Percentiles rank a stretch among this genome's conserved stretches.
Evolutionary conservation across 2,797 vertebrate species (phyloP).

Genomic region (Prunella strophiata): DNA sequence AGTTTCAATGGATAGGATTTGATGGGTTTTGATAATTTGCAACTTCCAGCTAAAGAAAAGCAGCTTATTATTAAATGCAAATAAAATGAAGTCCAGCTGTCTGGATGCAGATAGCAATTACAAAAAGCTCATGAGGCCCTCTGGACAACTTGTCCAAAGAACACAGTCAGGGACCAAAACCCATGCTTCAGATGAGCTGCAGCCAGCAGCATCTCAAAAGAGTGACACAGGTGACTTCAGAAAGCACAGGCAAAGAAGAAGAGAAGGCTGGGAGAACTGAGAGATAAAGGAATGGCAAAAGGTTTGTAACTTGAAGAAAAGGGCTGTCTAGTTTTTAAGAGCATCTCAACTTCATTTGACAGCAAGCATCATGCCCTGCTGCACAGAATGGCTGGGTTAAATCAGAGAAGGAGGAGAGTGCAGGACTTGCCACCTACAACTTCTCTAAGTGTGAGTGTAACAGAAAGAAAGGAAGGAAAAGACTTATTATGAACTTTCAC

Average conservation of each 20-base stretch:
- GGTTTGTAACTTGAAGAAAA: not conserved
- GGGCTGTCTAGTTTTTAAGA: not conserved
- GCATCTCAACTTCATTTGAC: not conserved
- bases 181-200: constrained; percentile 24
- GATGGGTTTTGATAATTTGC: constrained; percentile 76
- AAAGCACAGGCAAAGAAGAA: constrained; percentile 1
- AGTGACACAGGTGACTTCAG: constrained; percentile 10
- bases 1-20: constrained; percentile 54
- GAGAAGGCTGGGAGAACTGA: not conserved
- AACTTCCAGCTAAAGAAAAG: constrained; percentile 73
- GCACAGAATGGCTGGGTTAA: not conserved
- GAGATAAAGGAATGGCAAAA: not conserved
- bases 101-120: constrained; percentile 74
- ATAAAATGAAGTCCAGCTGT: constrained; percentile 69
- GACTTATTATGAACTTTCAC: not conserved
- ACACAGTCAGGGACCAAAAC: constrained; percentile 44
- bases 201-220: constrained; percentile 39
- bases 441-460: not conserved
- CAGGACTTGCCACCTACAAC: not conserved
- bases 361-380: not conserved
- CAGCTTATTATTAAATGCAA: constrained; percentile 78
- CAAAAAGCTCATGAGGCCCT: constrained; percentile 69
- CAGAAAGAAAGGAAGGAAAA: not conserved
- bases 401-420: not conserved
- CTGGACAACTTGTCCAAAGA: constrained; percentile 61